Base-by-base conservation (phyloP, 37 sponge, comb jelly and placozoan genomes). In the Halichondria panicea region DNA sequence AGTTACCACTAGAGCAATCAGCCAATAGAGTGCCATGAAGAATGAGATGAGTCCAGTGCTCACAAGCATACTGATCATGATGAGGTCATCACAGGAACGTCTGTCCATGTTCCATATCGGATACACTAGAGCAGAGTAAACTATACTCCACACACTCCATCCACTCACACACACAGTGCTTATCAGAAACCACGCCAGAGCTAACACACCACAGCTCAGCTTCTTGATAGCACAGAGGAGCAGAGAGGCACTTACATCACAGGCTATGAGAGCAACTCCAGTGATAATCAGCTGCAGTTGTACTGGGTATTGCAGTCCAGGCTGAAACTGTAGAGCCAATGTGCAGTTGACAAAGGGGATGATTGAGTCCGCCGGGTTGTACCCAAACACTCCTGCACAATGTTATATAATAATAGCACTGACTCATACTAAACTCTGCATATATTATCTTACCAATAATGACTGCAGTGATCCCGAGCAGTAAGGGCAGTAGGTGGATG, bases 311-410 rank as follows among this genome's bases (percentile, higher is more conserved):
- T 56, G 41, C 4, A 30, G 18, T 33, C 57, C 8, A 1, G 24
- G 24, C 6, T 35, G 1, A 8, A 70, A 22, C 24, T 34, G 37
- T 37, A 28, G 15, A n/a, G 58, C 38, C 1, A 72, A 57, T 2
- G 73, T 56, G 73, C 73, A 72, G 73, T 72, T 72, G 39, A 33
- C 52, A 11, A 56, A 30, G 3, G 56, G 73, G 42, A 72, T 34
- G 4, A 53, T 22, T 24, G 34, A 27, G 56, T 4, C 68, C 24
- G 21, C 42, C 30, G 8, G 46, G 5, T n/a, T 28, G 21, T 68
- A 68, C 46, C 69, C 43, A 6, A 68, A 39, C 21, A 43, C 69
- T 44, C 69, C 69, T 64, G 40, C 37, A 36, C 9, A 64, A 22
- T 36, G 35, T 11, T 37, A 28, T 25, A n/a, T 12, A n/a, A 27